Evolutionary conservation across 37 sponge, comb jelly and placozoan species (phyloP).

Genomic region (Cladorhizidae sp.): DNA sequence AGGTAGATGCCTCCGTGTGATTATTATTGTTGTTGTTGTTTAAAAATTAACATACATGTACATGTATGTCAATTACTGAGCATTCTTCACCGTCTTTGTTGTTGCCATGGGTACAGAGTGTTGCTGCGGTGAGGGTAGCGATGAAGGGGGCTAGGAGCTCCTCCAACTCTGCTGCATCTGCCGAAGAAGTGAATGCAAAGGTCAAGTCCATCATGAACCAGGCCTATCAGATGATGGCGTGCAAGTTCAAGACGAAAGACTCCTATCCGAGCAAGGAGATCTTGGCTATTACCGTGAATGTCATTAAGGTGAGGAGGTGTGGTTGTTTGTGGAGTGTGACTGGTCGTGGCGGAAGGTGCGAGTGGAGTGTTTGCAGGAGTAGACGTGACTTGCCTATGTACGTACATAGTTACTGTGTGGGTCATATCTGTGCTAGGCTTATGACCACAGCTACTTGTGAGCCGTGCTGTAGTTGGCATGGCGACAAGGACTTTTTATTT

Average conservation of each 20-base stretch:
- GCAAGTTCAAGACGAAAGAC: constrained; percentile 51
- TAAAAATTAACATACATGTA: no score
- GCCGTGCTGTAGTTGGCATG: no score
- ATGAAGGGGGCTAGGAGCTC: not conserved
- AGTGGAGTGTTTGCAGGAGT: no score
- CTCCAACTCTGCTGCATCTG: not conserved
- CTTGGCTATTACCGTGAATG: constrained; percentile 29
- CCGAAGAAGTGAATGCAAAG: constrained; percentile 48
- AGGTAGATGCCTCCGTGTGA: not conserved
- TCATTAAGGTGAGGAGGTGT: constrained; percentile 69
- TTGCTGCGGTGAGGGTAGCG: not conserved
- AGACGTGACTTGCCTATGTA: no score
- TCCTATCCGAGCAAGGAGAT: constrained; percentile 50
- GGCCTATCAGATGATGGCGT: constrained; percentile 61
- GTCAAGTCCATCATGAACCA: constrained; percentile 92
- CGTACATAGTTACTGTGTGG: no score
- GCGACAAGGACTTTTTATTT: no score
- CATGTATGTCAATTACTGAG: not conserved
- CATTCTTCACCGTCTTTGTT: not conserved
- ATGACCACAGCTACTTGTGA: no score
- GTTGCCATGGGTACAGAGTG: not conserved
- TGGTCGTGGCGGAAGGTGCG: no score
- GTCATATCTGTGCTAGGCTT: no score
- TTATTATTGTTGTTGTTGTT: not conserved
- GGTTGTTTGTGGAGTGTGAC: no score